A percentile compares a stretch with the other conserved stretches of the same genome.
Conservation (phyloP, 2,888 invertebrate species). For the Thera obeliscata region DNA sequence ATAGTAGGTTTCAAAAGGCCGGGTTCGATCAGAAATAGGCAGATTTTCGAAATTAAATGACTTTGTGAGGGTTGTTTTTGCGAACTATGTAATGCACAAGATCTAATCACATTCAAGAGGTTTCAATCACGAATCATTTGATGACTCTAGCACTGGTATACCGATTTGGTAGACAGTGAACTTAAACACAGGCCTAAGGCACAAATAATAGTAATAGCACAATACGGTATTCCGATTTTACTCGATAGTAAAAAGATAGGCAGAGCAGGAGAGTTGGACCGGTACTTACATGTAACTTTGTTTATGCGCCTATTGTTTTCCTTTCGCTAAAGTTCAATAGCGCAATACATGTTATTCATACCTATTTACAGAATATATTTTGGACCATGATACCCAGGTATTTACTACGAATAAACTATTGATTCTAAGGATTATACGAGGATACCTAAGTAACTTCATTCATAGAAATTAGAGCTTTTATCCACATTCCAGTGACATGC, state of each 20-base stretch:
- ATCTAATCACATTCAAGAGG: neutral
- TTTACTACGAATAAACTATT: no score
- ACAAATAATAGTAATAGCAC: slow-evolving; percentile 33
- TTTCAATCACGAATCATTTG: neutral
- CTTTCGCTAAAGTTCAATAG: slow-evolving; percentile 28
- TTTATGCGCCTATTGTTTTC: slow-evolving; percentile 31
- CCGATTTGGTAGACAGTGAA: slow-evolving; percentile 3
- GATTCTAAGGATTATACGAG: no score
- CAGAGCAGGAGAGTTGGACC: slow-evolving; percentile 8
- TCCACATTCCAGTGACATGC: neutral
- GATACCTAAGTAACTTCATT: neutral
- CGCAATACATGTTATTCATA: slow-evolving; percentile 6
- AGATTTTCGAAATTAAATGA: neutral
- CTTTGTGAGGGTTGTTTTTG: neutral
- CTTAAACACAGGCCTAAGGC: slow-evolving; percentile 14
- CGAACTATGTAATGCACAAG: neutral
- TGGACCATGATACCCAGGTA: no score
- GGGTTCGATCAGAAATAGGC: slow-evolving; percentile 8
- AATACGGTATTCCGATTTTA: slow-evolving; percentile 30
- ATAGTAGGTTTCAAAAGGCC: slow-evolving; percentile 20
- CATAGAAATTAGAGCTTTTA: no score
- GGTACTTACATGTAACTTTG: slow-evolving; percentile 14
- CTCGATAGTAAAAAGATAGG: slow-evolving; percentile 31
- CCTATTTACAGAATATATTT: no score
- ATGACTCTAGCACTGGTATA: neutral